Conservation (phyloP, 2,113 vertebrate species). For the Sinocyclocheilus grahami region DNA sequence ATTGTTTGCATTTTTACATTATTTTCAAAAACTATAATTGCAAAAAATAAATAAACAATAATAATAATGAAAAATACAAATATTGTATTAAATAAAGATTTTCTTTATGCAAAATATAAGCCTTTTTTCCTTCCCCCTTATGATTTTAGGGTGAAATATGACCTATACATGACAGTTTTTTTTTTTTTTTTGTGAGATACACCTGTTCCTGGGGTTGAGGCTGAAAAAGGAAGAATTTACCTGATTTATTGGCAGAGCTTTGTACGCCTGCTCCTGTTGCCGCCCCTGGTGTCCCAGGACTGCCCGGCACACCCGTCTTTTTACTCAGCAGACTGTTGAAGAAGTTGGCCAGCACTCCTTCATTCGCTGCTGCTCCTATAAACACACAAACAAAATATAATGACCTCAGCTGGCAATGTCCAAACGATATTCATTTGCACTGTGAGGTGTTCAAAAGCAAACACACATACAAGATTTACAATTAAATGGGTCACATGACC, state of each 20-base stretch:
- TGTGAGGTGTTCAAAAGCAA: not conserved
- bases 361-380: conserved; percentile 92
- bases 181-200: not conserved
- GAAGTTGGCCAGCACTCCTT: too few species aligned
- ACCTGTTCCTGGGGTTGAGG: not conserved
- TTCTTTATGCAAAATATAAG: too few species aligned
- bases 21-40: too few species aligned
- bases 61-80: too few species aligned
- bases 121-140: too few species aligned
- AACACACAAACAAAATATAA: conserved; percentile 38
- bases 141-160: not conserved
- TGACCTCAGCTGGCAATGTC: not conserved
- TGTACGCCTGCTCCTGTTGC: conserved; percentile 86
- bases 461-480: not conserved
- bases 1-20: not conserved
- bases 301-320: too few species aligned
- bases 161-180: not conserved
- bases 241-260: conserved; percentile 92
- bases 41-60: too few species aligned
- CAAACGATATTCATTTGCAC: not conserved
- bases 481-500: not conserved
- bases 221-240: conserved; percentile 70
- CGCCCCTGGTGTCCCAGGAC: conserved; percentile 83
- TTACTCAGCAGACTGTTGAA: too few species aligned
- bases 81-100: not conserved